Conservation (phyloP, 1,140 invertebrate species). For the Lucilia cuprina region DNA sequence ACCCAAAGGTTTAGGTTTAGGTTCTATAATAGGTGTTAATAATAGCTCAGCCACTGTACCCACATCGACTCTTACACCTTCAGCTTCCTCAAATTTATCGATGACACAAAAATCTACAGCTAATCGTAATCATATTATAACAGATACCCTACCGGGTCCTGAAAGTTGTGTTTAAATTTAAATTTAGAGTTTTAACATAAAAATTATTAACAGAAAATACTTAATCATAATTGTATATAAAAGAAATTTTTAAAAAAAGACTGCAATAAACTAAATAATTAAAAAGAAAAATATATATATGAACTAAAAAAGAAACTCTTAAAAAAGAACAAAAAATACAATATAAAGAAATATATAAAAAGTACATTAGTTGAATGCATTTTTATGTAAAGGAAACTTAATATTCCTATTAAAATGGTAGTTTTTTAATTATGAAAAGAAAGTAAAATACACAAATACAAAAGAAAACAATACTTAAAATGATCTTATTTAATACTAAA, state of each 20-base stretch:
- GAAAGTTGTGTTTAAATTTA: constrained; percentile 80
- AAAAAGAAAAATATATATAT: neutral
- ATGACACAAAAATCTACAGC: constrained; percentile 59
- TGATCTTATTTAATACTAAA: neutral
- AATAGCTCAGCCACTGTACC: constrained; percentile 14
- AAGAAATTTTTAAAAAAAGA: constrained; percentile 27
- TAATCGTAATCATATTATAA: constrained; percentile 70
- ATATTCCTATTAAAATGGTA: constrained; percentile 28
- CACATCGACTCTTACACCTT: constrained; percentile 45
- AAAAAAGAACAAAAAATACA: neutral
- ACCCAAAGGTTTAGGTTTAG: constrained; percentile 53
- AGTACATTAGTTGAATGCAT: constrained; percentile 12
- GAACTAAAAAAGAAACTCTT: neutral
- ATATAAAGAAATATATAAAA: neutral
- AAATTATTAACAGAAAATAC: neutral
- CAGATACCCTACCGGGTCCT: constrained; percentile 76
- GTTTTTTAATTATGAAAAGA: constrained; percentile 23
- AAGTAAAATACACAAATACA: neutral
- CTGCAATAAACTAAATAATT: constrained; percentile 27
- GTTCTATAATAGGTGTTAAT: constrained; percentile 43
- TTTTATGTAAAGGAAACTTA: constrained; percentile 31
- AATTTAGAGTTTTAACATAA: constrained; percentile 43
- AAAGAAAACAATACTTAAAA: neutral
- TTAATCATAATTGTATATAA: constrained; percentile 11
- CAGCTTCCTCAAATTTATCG: constrained; percentile 41